Percentiles rank a stretch among this genome's conserved stretches.
phyloP scores from a whole-genome alignment of 2,888 invertebrate genomes.

The Leptinotarsa peninsularis region DNA sequence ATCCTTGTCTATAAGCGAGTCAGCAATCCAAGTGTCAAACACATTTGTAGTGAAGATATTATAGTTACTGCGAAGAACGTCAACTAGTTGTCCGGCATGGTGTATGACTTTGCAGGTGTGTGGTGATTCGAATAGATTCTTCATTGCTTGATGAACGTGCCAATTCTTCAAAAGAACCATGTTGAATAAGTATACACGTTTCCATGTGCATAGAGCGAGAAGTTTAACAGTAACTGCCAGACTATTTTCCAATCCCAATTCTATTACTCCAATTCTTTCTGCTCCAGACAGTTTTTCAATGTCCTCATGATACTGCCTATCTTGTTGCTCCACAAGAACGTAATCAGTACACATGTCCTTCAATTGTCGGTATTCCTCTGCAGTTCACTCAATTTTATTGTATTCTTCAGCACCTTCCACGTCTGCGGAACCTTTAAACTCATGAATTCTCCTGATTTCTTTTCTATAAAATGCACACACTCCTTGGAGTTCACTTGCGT shows the following conservation, averaged over 20 bases:
- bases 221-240: constrained; percentile 35
- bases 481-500: constrained; percentile 45
- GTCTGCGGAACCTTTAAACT: constrained; percentile 26
- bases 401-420: constrained; percentile 12
- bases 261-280: constrained; percentile 48
- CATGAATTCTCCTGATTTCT: constrained; percentile 45
- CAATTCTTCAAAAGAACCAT: too few relatives aligned
- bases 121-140: too few relatives aligned
- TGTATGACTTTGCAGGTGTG: too few relatives aligned
- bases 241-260: constrained; percentile 45
- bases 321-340: too few relatives aligned
- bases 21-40: too few relatives aligned
- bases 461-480: constrained; percentile 44
- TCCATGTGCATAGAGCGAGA: constrained; percentile 38
- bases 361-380: constrained; percentile 48
- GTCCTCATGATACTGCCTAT: too few relatives aligned
- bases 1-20: too few relatives aligned
- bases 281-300: neutral
- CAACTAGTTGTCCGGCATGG: constrained; percentile 42
- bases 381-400: constrained; percentile 42
- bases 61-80: constrained; percentile 1
- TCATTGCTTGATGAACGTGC: too few relatives aligned
- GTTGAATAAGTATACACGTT: too few relatives aligned
- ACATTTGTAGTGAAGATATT: too few relatives aligned
- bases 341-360: constrained; percentile 38